Percentiles rank a stretch among this genome's conserved stretches.
Conservation (phyloP, 2,888 invertebrate species). For the Bombylius major region DNA sequence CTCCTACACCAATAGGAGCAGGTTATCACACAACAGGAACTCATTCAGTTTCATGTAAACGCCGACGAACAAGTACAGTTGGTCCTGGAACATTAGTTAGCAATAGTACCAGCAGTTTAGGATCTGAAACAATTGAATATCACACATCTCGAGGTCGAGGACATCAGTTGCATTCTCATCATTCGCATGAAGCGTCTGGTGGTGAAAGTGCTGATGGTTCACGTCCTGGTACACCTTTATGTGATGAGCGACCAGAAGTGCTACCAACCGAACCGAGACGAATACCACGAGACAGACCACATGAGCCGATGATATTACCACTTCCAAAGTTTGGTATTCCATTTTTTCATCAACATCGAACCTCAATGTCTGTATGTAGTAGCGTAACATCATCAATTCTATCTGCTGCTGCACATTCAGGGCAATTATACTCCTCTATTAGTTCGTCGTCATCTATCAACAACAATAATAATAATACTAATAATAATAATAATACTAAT, state of each 20-base stretch:
- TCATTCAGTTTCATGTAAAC: slow-evolving; percentile 37
- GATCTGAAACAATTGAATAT: slow-evolving; percentile 33
- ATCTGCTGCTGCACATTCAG: slow-evolving; percentile 16
- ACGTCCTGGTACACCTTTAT: slow-evolving; percentile 72
- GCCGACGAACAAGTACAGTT: slow-evolving; percentile 36
- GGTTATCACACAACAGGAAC: slow-evolving; percentile 1
- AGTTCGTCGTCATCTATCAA: slow-evolving; percentile 11
- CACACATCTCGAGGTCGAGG: slow-evolving; percentile 38
- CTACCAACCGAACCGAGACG: slow-evolving; percentile 63
- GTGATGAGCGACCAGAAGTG: slow-evolving; percentile 68
- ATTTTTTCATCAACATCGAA: slow-evolving; percentile 40
- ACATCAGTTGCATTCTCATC: slow-evolving; percentile 41
- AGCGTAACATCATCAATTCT: slow-evolving; percentile 8
- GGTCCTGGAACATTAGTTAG: slow-evolving; percentile 10
- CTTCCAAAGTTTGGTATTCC: slow-evolving; percentile 78
- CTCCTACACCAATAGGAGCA: slow-evolving; percentile 4
- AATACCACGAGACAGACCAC: slow-evolving; percentile 47
- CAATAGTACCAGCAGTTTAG: slow-evolving; percentile 19
- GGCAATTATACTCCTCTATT: slow-evolving; percentile 14
- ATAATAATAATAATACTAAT: slow-evolving; percentile 19
- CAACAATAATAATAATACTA: slow-evolving; percentile 15
- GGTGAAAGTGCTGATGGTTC: slow-evolving; percentile 56
- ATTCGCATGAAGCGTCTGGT: slow-evolving; percentile 42
- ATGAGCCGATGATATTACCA: slow-evolving; percentile 67
- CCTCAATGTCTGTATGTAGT: slow-evolving; percentile 16